Evolutionary conservation across 2,888 invertebrate species (phyloP), one percentile per base, ranked within the genome.

Genomic region (Ormyrus rosae): DNA sequence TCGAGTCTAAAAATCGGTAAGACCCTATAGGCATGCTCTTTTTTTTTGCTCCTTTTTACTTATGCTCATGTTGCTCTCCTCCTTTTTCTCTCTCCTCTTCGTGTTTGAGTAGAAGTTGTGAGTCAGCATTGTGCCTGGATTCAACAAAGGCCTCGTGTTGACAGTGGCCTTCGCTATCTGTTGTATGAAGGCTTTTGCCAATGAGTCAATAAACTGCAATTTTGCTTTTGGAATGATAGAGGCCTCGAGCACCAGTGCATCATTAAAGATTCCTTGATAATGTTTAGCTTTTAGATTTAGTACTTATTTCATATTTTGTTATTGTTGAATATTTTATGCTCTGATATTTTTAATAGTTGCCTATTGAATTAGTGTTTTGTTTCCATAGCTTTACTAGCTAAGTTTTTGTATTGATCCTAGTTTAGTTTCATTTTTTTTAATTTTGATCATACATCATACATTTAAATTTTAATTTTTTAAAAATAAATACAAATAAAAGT

Each of bases 1-100:
- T 93, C 93, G 91, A 93, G 93, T 91, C 91, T 93, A 92, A 93
- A 93, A 92, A 92, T 92, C 89, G 93, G 93, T 93, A 91, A 92
- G 92, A 89, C 4, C 19, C 53, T 3, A 34, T 2, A 34, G 34
- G 34, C 34, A 34, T 34, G 34, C 34, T 34, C 34, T 19, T 19
- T 73, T 34, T 77, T 72, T 71, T 77, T 76, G 74, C 72, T 82
- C 10, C 73, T 56, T 56, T 71, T 80, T 82, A 75, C 70, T 83
- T 51, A 53, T 34, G 34, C 34, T 34, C 53, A 6, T 61, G 51
- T 51, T 69, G 19, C 50, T 61, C 19, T 51, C 10, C n/a, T 51
- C n/a, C 19, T 51, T 58, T 64, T 60, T 19, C 48, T 56, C 51
- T 55, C 11, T 65, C 56, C 63, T 63, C 10, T 45, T 58, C 65